These are phyloP conservation scores for Drosophila silvestris DNA, from an alignment of 2,888 invertebrate genomes.

Conservation along the genomic window DNA sequence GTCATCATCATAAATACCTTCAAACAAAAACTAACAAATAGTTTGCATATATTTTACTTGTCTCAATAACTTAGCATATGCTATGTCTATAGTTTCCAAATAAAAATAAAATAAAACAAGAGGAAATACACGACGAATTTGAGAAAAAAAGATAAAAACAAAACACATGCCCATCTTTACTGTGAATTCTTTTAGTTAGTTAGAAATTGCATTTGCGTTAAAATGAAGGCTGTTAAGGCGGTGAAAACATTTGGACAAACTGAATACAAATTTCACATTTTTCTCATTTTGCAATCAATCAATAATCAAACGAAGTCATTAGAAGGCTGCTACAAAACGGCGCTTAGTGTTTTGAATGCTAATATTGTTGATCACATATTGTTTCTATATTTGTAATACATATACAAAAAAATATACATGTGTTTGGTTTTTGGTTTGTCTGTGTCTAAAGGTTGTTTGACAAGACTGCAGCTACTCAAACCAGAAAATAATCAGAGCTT, in stretches of 20 bases:
- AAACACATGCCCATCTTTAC: neutral
- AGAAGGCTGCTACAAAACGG: slow-evolving; percentile 34
- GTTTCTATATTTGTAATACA: slow-evolving; percentile 1
- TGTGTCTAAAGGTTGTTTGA: slow-evolving; percentile 32
- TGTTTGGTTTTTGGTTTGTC: slow-evolving; percentile 1
- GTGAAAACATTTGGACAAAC: slow-evolving; percentile 37
- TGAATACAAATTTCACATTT: slow-evolving; percentile 55
- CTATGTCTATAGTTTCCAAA: slow-evolving; percentile 2
- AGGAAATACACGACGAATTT: slow-evolving; percentile 22
- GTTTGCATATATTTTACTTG: slow-evolving; percentile 54
- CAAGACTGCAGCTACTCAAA: slow-evolving; percentile 15
- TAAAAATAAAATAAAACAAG: slow-evolving; percentile 17
- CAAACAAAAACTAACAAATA: slow-evolving; percentile 41
- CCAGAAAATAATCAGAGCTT: slow-evolving; percentile 16
- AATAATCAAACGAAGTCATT: slow-evolving; percentile 44
- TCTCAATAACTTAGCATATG: slow-evolving; percentile 12
- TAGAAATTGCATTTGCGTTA: slow-evolving; percentile 7
- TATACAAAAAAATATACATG: neutral
- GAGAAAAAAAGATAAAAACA: neutral
- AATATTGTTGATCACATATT: slow-evolving; percentile 18
- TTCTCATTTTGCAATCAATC: slow-evolving; percentile 62
- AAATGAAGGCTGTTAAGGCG: slow-evolving; percentile 48
- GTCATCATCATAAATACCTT: slow-evolving; percentile 17
- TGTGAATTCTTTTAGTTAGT: slow-evolving; percentile 3
- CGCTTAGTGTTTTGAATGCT: slow-evolving; percentile 23